Base-by-base conservation (phyloP, 2,888 invertebrate species). In the Melieria picta region DNA sequence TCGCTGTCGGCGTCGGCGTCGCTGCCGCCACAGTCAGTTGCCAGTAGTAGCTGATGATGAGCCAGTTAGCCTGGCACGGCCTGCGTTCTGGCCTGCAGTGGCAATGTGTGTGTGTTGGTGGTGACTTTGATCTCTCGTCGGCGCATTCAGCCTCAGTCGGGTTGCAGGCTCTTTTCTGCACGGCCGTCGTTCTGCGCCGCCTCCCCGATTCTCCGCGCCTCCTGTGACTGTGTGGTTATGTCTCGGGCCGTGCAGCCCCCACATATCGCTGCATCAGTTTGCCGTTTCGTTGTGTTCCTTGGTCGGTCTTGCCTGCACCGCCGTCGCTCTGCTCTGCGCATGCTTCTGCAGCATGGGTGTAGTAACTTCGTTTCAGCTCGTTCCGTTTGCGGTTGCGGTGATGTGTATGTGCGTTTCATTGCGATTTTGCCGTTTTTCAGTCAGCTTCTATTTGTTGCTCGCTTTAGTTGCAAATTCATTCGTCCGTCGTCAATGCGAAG, bases 321-420 rank as follows among this genome's bases (percentile, higher is more conserved):
- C 43, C 58, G 48, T 52, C 30, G 9, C 7, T 13, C 52, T n/a
- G 10, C 52, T 52, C 43, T 72, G 72, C 72, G 72, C 72, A 72
- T 72, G 72, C 66, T 66, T 62, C 47, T 56, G 42, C 45, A 42
- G 55, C 60, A 69, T 72, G 69, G 72, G 72, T 69, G 65, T 72
- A 57, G 62, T 67, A 11, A 30, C 30, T 30, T 64, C 46, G 11
- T 64, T 58, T 16, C 43, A 48, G 48, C n/a, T 67, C 52, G 43
- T 62, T 30, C 30, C 30, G 30, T 30, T 30, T 30, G 30, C 30
- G 30, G 30, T 30, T 30, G 30, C 30, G 30, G 30, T 30, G 3
- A 30, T 30, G 3, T 30, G 30, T 30, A 30, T 30, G 30, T 30
- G 30, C 30, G 30, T 30, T 30, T 30, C 30, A 30, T 30, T 30